phyloP scores from a whole-genome alignment of 2,113 vertebrate species.

The Rhipidura dahli region DNA sequence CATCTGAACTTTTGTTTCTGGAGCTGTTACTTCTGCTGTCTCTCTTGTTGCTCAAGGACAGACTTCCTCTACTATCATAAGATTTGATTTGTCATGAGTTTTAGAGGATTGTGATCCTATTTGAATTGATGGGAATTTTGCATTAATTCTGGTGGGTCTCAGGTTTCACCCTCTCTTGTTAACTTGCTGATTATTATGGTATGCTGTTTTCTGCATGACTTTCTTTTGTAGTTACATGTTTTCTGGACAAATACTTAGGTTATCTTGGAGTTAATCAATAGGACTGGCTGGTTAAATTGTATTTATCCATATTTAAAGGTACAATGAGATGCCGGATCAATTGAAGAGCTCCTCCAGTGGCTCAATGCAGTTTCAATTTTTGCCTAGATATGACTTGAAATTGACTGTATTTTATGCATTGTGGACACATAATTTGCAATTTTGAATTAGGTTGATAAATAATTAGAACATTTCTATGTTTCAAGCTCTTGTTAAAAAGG shows the following conservation, averaged over 20 bases:
- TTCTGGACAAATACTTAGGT: background rate
- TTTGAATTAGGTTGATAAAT: constrained; percentile 33
- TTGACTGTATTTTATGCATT: constrained; percentile 40
- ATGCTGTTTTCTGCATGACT: background rate
- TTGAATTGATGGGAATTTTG: background rate
- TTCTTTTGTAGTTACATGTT: background rate
- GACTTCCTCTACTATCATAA: background rate
- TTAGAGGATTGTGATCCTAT: background rate
- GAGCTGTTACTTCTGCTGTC: background rate
- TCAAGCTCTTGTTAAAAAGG: constrained; percentile 46
- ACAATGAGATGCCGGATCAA: constrained; percentile 30
- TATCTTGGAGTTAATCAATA: constrained; percentile 26
- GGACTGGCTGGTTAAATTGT: background rate
- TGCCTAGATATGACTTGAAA: constrained; percentile 9
- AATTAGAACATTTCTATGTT: constrained; percentile 57
- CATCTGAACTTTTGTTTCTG: background rate
- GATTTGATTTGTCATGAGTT: background rate
- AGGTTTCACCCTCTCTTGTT: background rate
- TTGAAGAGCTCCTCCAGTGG: background rate
- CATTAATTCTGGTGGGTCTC: background rate
- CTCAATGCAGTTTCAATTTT: constrained; percentile 26
- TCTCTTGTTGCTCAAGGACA: background rate
- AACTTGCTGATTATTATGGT: constrained; percentile 3
- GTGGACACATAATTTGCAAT: constrained; percentile 42
- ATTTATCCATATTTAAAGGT: constrained; percentile 35